Conservation (phyloP, 2,888 invertebrate species). For the Heliconius erato region DNA sequence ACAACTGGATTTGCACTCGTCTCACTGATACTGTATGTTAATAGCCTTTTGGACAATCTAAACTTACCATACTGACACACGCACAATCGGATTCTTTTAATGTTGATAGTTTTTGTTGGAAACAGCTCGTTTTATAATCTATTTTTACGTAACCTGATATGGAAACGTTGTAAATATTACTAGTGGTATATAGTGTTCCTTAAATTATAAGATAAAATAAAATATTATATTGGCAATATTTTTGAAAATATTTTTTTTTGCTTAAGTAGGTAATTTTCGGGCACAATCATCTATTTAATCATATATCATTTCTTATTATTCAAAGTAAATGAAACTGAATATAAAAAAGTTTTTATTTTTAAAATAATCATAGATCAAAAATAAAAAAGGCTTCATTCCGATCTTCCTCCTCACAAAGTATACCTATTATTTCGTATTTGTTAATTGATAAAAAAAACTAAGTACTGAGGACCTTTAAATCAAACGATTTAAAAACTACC, state of each 20-base stretch:
- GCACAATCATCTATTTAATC: too few species aligned
- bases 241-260: not conserved
- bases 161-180: too few species aligned
- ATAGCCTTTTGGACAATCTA: conserved; percentile 52
- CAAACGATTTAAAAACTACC: not conserved
- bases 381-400: too few species aligned
- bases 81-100: conserved; percentile 20
- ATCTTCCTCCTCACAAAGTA: too few species aligned
- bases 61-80: conserved; percentile 28
- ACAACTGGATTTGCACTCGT: conserved; percentile 81
- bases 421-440: too few species aligned
- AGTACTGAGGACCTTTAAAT: not conserved
- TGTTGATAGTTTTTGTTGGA: conserved; percentile 12
- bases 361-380: too few species aligned
- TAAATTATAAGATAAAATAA: not conserved
- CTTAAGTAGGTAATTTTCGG: too few species aligned
- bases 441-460: too few species aligned
- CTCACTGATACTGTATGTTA: conserved; percentile 69
- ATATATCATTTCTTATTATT: not conserved
- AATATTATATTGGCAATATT: not conserved
- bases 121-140: not conserved
- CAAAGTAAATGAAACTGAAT: not conserved
- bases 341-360: too few species aligned
- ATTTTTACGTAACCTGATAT: not conserved
- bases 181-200: too few species aligned